Conservation (phyloP, 2,888 invertebrate genomes). For the Brachypalpus laphriformis region DNA sequence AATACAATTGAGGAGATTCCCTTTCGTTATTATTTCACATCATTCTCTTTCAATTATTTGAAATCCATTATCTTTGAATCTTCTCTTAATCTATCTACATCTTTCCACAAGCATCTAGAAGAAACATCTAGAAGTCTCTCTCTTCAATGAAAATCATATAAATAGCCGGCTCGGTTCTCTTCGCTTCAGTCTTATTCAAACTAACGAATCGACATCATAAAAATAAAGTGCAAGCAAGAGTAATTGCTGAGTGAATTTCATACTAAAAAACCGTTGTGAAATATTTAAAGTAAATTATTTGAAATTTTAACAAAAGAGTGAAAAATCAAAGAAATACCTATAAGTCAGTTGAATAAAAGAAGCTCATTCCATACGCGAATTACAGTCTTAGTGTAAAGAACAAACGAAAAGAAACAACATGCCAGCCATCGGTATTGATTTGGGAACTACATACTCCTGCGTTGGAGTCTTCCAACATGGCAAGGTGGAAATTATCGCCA, state of each 20-base stretch:
- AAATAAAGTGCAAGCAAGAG: background rate
- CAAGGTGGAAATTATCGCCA: constrained; percentile 92
- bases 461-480: constrained; percentile 92
- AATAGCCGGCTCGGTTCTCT: constrained; percentile 32
- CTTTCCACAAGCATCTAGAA: constrained; percentile 39
- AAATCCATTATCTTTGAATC: too few species aligned
- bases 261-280: too few species aligned
- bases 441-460: constrained; percentile 94
- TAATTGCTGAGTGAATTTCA: background rate
- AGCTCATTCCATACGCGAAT: background rate
- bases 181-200: constrained; percentile 20
- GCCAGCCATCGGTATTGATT: constrained; percentile 91
- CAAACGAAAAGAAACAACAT: constrained; percentile 71
- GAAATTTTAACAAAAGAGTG: background rate
- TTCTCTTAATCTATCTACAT: background rate
- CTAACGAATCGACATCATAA: background rate
- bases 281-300: too few species aligned
- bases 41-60: too few species aligned
- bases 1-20: too few species aligned
- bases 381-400: background rate
- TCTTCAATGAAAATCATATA: constrained; percentile 53
- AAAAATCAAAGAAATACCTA: background rate
- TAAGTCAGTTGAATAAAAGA: background rate
- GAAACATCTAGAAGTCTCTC: constrained; percentile 27
- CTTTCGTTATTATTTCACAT: too few species aligned